Conservation (phyloP, 2,888 invertebrate genomes). For the Dryobota labecula region DNA sequence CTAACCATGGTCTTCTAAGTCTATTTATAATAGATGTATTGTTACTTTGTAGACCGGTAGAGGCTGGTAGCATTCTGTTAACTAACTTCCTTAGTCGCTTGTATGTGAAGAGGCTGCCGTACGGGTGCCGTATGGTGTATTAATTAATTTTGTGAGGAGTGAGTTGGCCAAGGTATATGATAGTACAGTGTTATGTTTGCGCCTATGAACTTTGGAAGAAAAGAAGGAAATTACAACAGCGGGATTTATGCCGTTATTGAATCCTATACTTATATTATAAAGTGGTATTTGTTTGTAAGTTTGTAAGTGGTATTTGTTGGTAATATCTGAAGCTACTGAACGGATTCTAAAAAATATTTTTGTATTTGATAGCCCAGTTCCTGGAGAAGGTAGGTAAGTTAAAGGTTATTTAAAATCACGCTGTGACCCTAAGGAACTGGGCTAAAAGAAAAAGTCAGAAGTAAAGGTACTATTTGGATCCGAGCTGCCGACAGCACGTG, state of each 20-base stretch:
- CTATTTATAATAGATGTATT: background rate
- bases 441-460: too few relatives aligned
- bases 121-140: conserved; percentile 1
- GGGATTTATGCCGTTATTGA: background rate
- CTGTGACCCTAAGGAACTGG: too few relatives aligned
- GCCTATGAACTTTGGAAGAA: background rate
- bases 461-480: too few relatives aligned
- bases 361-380: too few relatives aligned
- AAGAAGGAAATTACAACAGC: background rate
- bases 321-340: too few relatives aligned
- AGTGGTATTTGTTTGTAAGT: too few relatives aligned
- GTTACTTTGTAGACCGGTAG: background rate
- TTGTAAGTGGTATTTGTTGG: too few relatives aligned
- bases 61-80: background rate
- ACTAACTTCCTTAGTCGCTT: conserved; percentile 24
- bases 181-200: background rate
- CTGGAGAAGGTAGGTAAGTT: too few relatives aligned
- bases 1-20: background rate
- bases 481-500: too few relatives aligned
- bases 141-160: conserved; percentile 20
- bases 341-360: too few relatives aligned
- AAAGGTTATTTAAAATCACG: too few relatives aligned
- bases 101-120: background rate
- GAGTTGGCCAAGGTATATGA: background rate
- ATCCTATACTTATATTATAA: too few relatives aligned